Evolutionary conservation across 2,888 invertebrate genomes (phyloP).

Genomic region (Rhagophthalmus giganteus): DNA sequence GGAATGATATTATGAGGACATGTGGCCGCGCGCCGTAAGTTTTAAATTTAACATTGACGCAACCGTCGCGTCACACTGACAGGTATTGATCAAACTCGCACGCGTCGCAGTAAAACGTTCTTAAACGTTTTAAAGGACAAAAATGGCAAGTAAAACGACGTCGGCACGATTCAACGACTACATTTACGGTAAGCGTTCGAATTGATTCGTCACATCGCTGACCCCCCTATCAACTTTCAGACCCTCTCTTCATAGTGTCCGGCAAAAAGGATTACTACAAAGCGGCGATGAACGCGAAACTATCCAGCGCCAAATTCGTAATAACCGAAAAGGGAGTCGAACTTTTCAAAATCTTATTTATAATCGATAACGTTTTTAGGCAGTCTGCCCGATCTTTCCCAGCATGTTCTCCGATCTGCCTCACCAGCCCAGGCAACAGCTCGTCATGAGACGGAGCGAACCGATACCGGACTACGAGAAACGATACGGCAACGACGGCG

Average conservation of each 20-base stretch:
- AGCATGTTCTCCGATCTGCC: constrained; percentile 65
- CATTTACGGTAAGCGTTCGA: constrained; percentile 32
- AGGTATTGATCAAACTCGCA: not conserved
- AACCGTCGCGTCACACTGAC: not conserved
- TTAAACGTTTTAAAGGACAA: not conserved
- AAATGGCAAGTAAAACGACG: constrained; percentile 4
- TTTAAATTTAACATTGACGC: not conserved
- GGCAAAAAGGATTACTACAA: constrained; percentile 62
- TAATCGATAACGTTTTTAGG: constrained; percentile 54
- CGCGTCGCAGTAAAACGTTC: not conserved
- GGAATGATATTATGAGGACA: not conserved
- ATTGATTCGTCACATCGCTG: not conserved
- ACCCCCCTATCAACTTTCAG: constrained; percentile 49
- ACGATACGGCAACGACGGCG: constrained; percentile 26
- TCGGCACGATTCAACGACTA: constrained; percentile 32
- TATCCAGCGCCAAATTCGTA: constrained; percentile 61
- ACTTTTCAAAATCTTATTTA: too few relatives aligned
- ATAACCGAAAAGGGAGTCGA: too few relatives aligned
- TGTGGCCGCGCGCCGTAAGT: not conserved
- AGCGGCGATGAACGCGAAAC: constrained; percentile 59
- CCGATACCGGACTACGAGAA: constrained; percentile 36
- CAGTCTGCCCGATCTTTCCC: constrained; percentile 60
- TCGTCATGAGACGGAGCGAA: constrained; percentile 50
- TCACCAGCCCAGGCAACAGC: constrained; percentile 56
- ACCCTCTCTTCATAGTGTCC: constrained; percentile 62